Evolutionary conservation across 2,113 vertebrate genomes (phyloP), one percentile per base, ranked within the genome.

Genomic region (Megaceryle maxima): DNA sequence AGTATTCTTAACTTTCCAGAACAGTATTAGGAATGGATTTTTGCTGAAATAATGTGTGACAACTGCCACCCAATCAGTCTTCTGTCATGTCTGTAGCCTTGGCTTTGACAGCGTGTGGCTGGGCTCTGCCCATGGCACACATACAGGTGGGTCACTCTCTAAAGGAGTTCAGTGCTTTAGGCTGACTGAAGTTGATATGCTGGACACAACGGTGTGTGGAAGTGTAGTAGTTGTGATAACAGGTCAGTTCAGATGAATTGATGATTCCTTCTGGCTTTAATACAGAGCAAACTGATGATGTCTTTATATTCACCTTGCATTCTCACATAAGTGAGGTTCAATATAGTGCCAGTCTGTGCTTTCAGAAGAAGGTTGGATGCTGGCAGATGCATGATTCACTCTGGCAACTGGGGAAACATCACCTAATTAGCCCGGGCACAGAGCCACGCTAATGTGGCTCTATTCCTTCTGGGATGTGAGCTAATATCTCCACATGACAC

Each of bases 381-480:
- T 84, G 95, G 84, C 82, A 92, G 90, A 74, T 91, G 87, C 87
- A 70, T 41, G 92, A 91, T 92, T 92, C 77, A 72, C 37, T 89
- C 64, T 96, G 92, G 90, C 77, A 89, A 90, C 77, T 59, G 74
- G 74, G 87, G 39, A 95, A 87, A 6, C 74, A 48, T 87, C 95
- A 91, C 81, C 81, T 91, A 84, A 93, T 96, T 95, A 96, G 74
- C 56, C 74, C 2, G 13, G 90, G 77, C 93, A 94, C 8, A 16
- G 63, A 84, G 77, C 90, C 46, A 18, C 1, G 2, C 73, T 92
- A 78, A 94, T 43, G n/a, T 74, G 90, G n/a, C 46, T 74, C 63
- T 39, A 62, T 88, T 90, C 83, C 80, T 90, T 50, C 29, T 69
- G 89, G 92, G 83, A 86, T 25, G 55, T 6, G 39, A 83, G 79